Evolutionary conservation across 2,113 vertebrate genomes (phyloP).

Genomic region (Psephotus haematonotus): DNA sequence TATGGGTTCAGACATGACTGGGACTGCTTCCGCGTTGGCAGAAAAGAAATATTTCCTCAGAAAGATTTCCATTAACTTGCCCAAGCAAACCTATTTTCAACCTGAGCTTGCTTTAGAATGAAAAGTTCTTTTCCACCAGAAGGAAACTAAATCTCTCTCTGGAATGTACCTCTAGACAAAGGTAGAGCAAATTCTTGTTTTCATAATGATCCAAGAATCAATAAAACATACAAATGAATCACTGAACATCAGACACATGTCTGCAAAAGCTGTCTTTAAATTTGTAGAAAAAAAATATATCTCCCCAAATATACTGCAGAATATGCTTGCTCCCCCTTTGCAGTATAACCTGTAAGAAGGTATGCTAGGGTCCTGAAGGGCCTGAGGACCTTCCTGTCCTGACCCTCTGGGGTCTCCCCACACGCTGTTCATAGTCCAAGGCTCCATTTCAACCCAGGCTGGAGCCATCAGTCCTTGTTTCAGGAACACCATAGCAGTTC

Average conservation of each 20-base stretch:
- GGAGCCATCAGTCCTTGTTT: neutral
- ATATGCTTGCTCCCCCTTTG: neutral
- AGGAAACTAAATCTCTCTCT: neutral
- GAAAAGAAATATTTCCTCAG: neutral
- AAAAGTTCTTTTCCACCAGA: neutral
- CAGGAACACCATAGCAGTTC: fast-evolving
- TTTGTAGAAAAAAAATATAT: neutral
- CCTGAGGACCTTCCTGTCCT: neutral
- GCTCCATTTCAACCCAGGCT: neutral
- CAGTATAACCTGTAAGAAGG: neutral
- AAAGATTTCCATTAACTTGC: slow-evolving; percentile 19
- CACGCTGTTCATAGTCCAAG: neutral
- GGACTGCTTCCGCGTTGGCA: neutral
- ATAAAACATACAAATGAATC: neutral
- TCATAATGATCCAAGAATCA: neutral
- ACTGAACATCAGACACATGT: neutral
- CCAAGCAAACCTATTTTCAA: neutral
- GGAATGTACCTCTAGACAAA: neutral
- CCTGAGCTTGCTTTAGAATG: neutral
- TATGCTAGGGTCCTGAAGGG: neutral
- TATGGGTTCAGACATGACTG: neutral
- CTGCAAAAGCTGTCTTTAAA: neutral
- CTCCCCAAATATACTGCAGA: neutral
- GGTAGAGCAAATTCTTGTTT: neutral
- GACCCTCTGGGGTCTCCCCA: neutral